Evolutionary conservation across 2,113 vertebrate genomes (phyloP).

Genomic region (Copsychus sechellarum): DNA sequence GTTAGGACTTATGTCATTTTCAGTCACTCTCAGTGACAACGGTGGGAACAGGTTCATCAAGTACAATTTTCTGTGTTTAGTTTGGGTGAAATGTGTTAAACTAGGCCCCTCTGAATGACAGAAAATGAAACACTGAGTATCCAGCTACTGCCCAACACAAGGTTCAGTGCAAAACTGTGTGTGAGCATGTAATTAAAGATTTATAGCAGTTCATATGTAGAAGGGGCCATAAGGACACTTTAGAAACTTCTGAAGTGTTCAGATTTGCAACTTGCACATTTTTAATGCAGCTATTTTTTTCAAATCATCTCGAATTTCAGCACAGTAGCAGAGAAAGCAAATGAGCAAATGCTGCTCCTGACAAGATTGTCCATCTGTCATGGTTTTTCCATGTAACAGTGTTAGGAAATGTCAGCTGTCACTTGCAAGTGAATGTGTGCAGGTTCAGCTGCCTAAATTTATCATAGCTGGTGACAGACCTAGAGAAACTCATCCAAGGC

Average conservation of each 20-base stretch:
- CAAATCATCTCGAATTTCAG: conserved; percentile 14
- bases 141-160: not conserved
- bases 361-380: conserved; percentile 41
- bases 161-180: not conserved
- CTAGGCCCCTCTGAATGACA: not conserved
- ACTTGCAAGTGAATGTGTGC: not conserved
- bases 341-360: conserved; percentile 57
- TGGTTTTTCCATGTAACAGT: not conserved
- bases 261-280: conserved; percentile 11
- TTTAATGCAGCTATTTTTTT: not conserved
- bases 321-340: conserved; percentile 18
- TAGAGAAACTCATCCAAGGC: not conserved
- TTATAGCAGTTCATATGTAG: not conserved
- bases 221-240: conserved; percentile 8
- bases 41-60: not conserved
- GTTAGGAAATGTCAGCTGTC: conserved; percentile 52
- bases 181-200: not conserved
- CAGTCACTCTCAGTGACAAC: not conserved
- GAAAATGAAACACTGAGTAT: not conserved
- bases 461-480: conserved; percentile 15
- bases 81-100: not conserved
- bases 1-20: not conserved
- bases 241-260: not conserved
- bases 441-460: conserved; percentile 34
- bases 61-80: not conserved